Evolutionary conservation across 1,140 invertebrate genomes (phyloP).

Genomic region (Heliconius congener): DNA sequence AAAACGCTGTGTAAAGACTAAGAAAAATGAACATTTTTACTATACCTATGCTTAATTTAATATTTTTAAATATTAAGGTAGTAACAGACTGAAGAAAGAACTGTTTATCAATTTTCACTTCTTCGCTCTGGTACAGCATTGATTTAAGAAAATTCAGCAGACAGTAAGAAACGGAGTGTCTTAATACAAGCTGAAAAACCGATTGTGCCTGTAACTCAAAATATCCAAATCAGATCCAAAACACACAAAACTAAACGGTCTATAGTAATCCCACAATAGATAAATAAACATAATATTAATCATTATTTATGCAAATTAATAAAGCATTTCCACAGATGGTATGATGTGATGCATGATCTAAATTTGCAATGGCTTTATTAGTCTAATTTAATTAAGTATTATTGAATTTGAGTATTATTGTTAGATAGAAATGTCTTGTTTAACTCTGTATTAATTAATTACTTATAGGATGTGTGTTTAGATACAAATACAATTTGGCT

Average conservation of each 20-base stretch:
- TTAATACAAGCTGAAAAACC: not conserved
- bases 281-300: not conserved
- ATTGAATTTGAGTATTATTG: not conserved
- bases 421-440: constrained; percentile 2
- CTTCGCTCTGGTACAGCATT: too few relatives aligned
- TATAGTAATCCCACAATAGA: not conserved
- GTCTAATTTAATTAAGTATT: constrained; percentile 11
- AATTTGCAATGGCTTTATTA: constrained; percentile 9
- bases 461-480: not conserved
- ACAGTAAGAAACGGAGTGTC: too few relatives aligned
- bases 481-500: not conserved
- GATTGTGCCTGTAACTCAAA: not conserved
- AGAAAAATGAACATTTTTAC: not conserved
- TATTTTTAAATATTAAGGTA: too few relatives aligned
- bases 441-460: not conserved
- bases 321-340: not conserved
- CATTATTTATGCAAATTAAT: constrained; percentile 4
- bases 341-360: constrained; percentile 10
- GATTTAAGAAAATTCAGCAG: too few relatives aligned
- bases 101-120: too few relatives aligned
- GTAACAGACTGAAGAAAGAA: not conserved
- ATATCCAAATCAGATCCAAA: not conserved
- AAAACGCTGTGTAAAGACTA: not conserved
- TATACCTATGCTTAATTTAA: too few relatives aligned
- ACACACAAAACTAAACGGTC: not conserved